phyloP scores from a whole-genome alignment of 2,113 vertebrate genomes.

The Puntigrus tetrazona region DNA sequence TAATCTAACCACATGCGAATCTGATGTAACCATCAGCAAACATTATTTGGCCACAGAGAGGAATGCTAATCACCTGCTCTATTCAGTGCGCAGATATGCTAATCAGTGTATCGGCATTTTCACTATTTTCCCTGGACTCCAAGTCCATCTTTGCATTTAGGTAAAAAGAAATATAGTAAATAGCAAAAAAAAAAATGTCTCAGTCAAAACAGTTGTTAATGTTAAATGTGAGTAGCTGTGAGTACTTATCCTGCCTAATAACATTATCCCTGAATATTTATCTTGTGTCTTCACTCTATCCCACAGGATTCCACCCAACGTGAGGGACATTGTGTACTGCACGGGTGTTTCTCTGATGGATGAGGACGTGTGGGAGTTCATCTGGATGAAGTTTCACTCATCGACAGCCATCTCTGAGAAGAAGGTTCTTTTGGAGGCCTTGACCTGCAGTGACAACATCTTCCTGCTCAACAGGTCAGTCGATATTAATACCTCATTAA shows the following conservation, averaged over 20 bases:
- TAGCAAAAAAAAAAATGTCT: background rate
- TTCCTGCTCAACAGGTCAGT: slow-evolving; percentile 90
- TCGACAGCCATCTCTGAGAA: slow-evolving; percentile 90
- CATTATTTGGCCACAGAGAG: background rate
- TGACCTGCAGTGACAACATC: slow-evolving; percentile 94
- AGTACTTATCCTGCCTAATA: too few species aligned
- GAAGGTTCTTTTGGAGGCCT: slow-evolving; percentile 93
- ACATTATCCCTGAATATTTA: too few species aligned
- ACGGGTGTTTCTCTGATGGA: slow-evolving; percentile 96
- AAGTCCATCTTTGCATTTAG: background rate
- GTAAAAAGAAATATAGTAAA: background rate
- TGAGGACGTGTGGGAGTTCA: slow-evolving; percentile 98
- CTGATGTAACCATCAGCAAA: too few species aligned
- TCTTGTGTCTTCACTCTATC: background rate
- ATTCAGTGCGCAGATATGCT: background rate
- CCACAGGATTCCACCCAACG: slow-evolving; percentile 92
- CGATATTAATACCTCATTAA: background rate
- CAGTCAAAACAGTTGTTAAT: too few species aligned
- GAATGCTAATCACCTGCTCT: background rate
- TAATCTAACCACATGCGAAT: background rate
- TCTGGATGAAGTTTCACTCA: slow-evolving; percentile 99
- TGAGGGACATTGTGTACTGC: slow-evolving; percentile 97
- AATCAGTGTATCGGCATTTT: background rate
- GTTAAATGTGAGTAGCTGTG: too few species aligned
- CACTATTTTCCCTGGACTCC: background rate